These are phyloP conservation scores for Hippocampus mohnikei DNA, from an alignment of 2,113 vertebrate genomes.

Conservation along the genomic window DNA sequence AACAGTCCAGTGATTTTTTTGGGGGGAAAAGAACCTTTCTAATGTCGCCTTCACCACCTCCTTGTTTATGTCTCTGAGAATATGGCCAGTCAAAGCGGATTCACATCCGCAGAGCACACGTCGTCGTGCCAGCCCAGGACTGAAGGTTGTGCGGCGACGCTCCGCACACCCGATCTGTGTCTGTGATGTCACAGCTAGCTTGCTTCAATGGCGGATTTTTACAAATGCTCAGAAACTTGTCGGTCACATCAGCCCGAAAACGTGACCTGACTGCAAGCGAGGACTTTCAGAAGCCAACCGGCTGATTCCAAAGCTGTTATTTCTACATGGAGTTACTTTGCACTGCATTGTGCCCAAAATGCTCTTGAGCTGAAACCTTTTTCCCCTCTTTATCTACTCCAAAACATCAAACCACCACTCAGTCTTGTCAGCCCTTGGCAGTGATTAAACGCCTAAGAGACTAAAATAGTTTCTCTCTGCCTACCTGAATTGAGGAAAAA, in stretches of 20 bases:
- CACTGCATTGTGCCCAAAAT: neutral
- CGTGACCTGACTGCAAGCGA: neutral
- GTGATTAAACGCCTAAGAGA: conserved; percentile 19
- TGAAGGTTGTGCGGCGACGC: too few species aligned
- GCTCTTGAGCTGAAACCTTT: neutral
- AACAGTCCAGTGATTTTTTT: too few species aligned
- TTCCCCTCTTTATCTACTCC: conserved; percentile 1
- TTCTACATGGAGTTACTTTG: too few species aligned
- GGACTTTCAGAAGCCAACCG: neutral
- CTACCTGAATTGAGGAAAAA: conserved; percentile 5
- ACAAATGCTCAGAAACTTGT: neutral
- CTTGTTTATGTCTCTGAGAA: neutral
- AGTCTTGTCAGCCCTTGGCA: neutral
- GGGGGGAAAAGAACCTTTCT: neutral
- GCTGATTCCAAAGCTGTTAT: neutral
- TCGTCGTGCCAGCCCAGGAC: neutral
- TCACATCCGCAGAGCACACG: neutral
- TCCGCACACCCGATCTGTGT: neutral
- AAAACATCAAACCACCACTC: conserved; percentile 5
- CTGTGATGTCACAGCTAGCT: neutral
- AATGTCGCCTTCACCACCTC: neutral
- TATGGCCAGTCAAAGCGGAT: neutral
- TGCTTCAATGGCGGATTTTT: neutral
- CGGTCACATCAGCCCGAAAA: neutral
- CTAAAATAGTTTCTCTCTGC: conserved; percentile 2